Conservation (phyloP, 1,140 invertebrate genomes). For the Drosophila varians region DNA sequence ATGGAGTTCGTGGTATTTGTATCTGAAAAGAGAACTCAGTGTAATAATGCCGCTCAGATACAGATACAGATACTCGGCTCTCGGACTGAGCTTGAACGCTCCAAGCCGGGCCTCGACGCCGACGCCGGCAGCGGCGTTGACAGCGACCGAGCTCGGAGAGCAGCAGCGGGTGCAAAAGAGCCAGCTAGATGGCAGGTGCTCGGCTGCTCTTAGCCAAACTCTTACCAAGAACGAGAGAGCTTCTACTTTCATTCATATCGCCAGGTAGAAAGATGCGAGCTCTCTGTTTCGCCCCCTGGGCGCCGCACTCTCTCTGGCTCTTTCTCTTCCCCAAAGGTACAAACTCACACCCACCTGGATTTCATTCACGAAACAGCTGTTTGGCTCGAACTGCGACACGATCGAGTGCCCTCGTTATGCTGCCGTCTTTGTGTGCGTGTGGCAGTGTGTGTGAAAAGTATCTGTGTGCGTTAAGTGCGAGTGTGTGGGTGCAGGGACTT, state of each 20-base stretch:
- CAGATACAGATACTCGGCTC: no score
- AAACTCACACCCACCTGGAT: constrained; percentile 64
- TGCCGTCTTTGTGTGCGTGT: constrained; percentile 30
- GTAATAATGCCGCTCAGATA: no score
- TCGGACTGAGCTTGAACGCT: constrained; percentile 66
- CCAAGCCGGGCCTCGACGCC: constrained; percentile 18
- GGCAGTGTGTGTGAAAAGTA: constrained; percentile 2
- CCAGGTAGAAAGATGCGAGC: constrained; percentile 17
- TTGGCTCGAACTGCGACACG: constrained; percentile 73
- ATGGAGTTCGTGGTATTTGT: neutral
- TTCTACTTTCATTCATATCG: constrained; percentile 67
- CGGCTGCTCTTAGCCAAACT: constrained; percentile 54
- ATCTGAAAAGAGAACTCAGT: constrained; percentile 21
- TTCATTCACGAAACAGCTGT: constrained; percentile 80
- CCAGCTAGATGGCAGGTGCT: constrained; percentile 67
- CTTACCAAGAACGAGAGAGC: constrained; percentile 36
- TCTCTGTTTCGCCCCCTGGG: constrained; percentile 5
- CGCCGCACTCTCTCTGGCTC: neutral
- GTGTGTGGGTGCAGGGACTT: constrained; percentile 17
- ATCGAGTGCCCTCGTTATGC: constrained; percentile 79
- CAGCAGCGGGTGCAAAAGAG: constrained; percentile 58
- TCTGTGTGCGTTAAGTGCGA: constrained; percentile 1
- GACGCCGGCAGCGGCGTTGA: constrained; percentile 18
- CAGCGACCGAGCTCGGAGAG: constrained; percentile 18
- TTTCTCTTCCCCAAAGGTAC: neutral